These are phyloP conservation scores for Orchesellides sinensis DNA, from an alignment of 2,888 invertebrate species.

Conservation along the genomic window DNA sequence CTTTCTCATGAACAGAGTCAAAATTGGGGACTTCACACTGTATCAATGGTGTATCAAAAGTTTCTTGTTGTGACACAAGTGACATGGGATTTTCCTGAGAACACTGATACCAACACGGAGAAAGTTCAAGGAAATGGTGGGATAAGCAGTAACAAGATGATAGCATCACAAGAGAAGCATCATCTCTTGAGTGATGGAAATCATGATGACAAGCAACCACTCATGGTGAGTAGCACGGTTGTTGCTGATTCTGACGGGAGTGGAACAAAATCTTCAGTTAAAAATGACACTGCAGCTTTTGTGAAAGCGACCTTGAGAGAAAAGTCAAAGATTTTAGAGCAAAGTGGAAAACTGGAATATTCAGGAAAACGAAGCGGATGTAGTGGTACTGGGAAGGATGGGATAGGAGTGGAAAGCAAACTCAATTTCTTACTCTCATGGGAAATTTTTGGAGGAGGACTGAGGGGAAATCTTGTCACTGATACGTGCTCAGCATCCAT, in stretches of 20 bases:
- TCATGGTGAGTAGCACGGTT: not conserved
- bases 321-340: slow-evolving; percentile 10
- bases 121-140: not conserved
- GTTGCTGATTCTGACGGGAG: too few relatives aligned
- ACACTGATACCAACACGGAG: not conserved
- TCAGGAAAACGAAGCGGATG: slow-evolving; percentile 33
- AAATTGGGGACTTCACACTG: slow-evolving; percentile 82
- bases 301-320: slow-evolving; percentile 5
- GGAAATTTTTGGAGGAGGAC: slow-evolving; percentile 89
- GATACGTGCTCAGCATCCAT: slow-evolving; percentile 88
- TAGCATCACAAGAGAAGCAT: not conserved
- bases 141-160: slow-evolving; percentile 3
- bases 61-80: slow-evolving; percentile 84
- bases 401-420: slow-evolving; percentile 32
- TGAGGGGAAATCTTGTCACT: slow-evolving; percentile 88
- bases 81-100: slow-evolving; percentile 80
- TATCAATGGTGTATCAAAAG: slow-evolving; percentile 85
- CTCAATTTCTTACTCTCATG: slow-evolving; percentile 86
- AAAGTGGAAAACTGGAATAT: not conserved
- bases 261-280: not conserved
- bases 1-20: not conserved
- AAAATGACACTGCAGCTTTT: not conserved
- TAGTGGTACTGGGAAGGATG: slow-evolving; percentile 28
- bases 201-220: not conserved
- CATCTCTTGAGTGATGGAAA: not conserved